These are phyloP conservation scores for Yponomeuta evonymella DNA, from an alignment of 2,888 invertebrate genomes.

Conservation along the genomic window DNA sequence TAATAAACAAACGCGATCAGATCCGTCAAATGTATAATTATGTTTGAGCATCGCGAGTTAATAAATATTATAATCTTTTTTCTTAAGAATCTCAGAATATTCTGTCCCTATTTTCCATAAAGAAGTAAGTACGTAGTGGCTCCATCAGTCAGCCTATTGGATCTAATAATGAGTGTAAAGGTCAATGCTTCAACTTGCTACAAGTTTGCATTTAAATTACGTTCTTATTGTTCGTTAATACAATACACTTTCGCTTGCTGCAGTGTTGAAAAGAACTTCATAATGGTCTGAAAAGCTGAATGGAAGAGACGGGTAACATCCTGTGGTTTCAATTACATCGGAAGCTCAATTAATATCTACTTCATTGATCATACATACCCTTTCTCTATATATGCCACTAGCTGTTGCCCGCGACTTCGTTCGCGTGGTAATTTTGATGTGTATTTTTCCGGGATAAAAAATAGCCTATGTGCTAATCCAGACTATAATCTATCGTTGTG, in stretches of 20 bases:
- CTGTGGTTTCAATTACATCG: slow-evolving; percentile 67
- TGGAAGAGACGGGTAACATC: slow-evolving; percentile 64
- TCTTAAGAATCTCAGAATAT: too few relatives aligned
- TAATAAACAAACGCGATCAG: too few relatives aligned
- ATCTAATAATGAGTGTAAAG: slow-evolving; percentile 40
- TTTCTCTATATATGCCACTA: not conserved
- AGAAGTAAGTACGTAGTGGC: not conserved
- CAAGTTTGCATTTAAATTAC: slow-evolving; percentile 25
- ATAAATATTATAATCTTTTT: too few relatives aligned
- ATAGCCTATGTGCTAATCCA: too few relatives aligned
- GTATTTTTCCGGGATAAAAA: too few relatives aligned
- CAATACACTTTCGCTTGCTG: slow-evolving; percentile 22
- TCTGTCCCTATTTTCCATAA: too few relatives aligned
- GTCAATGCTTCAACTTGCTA: slow-evolving; percentile 40
- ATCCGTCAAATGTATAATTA: too few relatives aligned
- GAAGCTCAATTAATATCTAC: slow-evolving; percentile 45
- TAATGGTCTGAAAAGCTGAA: slow-evolving; percentile 49
- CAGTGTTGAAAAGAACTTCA: not conserved
- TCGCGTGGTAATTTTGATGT: too few relatives aligned
- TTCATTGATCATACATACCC: slow-evolving; percentile 36
- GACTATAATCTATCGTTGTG: too few relatives aligned
- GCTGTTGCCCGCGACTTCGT: too few relatives aligned
- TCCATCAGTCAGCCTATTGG: slow-evolving; percentile 29
- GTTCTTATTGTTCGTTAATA: slow-evolving; percentile 28
- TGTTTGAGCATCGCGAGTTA: too few relatives aligned